phyloP scores from a whole-genome alignment of 1,140 invertebrate genomes.

The Hycleus phaleratus region DNA sequence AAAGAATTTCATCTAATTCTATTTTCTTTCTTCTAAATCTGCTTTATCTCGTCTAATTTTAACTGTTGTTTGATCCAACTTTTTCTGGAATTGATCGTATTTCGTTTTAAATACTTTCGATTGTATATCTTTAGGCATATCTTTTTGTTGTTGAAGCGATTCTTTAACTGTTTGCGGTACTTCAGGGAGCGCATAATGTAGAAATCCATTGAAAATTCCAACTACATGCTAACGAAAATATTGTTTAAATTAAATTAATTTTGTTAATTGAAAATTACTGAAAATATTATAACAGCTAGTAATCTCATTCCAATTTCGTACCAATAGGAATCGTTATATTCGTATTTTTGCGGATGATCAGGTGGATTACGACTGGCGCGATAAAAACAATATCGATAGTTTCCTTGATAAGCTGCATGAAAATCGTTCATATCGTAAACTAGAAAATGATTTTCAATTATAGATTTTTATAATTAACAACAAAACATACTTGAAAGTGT shows the following conservation, averaged over 20 bases:
- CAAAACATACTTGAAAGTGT: not conserved
- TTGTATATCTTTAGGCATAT: too few species aligned
- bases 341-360: constrained; percentile 5
- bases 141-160: constrained; percentile 1
- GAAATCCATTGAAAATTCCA: not conserved
- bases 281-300: constrained; percentile 1
- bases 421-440: constrained; percentile 5
- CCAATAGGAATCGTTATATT: not conserved
- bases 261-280: not conserved
- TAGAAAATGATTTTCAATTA: not conserved
- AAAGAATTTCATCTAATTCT: not conserved
- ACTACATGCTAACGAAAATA: constrained; percentile 4
- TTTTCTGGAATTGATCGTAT: not conserved
- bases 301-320: constrained; percentile 1
- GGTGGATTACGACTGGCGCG: constrained; percentile 1
- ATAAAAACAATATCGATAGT: constrained; percentile 3
- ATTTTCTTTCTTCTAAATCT: too few species aligned
- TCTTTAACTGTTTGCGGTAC: constrained; percentile 3
- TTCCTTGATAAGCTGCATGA: too few species aligned
- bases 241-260: not conserved
- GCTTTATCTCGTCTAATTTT: not conserved
- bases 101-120: not conserved
- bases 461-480: not conserved
- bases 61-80: not conserved
- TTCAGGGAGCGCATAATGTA: not conserved